Percentiles rank a stretch among this genome's conserved stretches.
phyloP scores from a whole-genome alignment of 2,888 invertebrate species.

The Trachelus troglodyta region DNA sequence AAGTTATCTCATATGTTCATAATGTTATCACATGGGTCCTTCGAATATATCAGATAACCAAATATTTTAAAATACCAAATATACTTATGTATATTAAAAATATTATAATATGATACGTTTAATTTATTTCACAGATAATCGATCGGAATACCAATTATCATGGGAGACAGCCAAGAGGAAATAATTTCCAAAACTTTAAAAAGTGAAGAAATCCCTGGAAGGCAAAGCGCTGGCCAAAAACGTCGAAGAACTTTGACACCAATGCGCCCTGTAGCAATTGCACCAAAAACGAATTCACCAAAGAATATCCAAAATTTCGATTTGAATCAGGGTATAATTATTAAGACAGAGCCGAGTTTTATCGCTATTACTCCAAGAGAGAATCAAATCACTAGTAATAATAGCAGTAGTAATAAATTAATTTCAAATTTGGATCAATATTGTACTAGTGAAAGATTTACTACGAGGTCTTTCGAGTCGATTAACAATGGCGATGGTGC shows the following conservation, averaged over 20 bases:
- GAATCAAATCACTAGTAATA: conserved; percentile 8
- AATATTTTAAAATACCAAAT: background rate
- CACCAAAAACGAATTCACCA: conserved; percentile 23
- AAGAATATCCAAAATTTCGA: conserved; percentile 9
- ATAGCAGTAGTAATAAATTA: conserved; percentile 8
- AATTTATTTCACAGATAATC: background rate
- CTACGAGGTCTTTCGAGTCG: background rate
- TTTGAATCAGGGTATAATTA: background rate
- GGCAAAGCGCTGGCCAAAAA: conserved; percentile 14
- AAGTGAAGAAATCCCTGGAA: background rate
- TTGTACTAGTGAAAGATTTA: background rate
- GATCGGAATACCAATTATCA: background rate
- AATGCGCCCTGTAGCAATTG: conserved; percentile 17
- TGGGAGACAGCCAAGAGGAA: conserved; percentile 12
- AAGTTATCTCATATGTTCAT: background rate
- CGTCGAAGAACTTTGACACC: conserved; percentile 15
- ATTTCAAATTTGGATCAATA: conserved; percentile 1
- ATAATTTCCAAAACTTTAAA: background rate
- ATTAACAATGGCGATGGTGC: conserved; percentile 1
- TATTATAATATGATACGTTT: background rate
- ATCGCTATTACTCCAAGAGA: conserved; percentile 11
- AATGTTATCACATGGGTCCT: background rate
- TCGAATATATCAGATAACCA: background rate
- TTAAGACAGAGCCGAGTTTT: conserved; percentile 16
- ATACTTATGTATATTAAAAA: background rate